Evolutionary conservation across 1,140 invertebrate genomes (phyloP), one percentile per base, ranked within the genome.

Genomic region (Tetragonula clypearis): DNA sequence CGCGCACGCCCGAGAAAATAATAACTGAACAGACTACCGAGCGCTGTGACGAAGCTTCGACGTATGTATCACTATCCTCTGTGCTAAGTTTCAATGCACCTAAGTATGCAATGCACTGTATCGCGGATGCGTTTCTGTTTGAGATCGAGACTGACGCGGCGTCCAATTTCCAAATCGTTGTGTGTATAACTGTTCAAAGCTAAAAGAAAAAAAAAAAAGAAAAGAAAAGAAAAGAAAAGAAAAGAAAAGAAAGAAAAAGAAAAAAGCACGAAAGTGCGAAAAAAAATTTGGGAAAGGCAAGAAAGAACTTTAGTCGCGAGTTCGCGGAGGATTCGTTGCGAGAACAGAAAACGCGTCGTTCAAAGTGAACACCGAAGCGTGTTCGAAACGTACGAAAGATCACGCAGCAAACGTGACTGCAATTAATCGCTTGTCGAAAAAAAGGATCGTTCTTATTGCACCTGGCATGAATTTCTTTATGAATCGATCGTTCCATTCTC

Each of bases 401-500:
- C 58, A 78, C 41, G 41, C 41, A 49, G 41, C 41, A 30, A 15
- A 65, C 80, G 58, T 65, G 60, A 49, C 26, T 78, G 75, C 75
- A 78, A 69, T 58, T 15, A 69, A 56, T 60, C 65, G 74, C 75
- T 83, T 76, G 74, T 83, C 65, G 65, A 68, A 58, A 55, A 21
- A 55, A 23, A 68, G 21, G 56, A 72, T 65, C 82, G 12, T 77
- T 73, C n/a, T 75, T 82, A 69, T 60, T 71, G 72, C 84, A 82
- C 73, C 62, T 71, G 71, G 84, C 84, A 86, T 85, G 84, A 35
- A 35, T 72, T 76, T 76, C 56, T 60, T 68, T 81, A 75, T 76
- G 2, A 53, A 55, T 72, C 77, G 68, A 79, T 84, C 82, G 66
- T 62, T 62, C 0, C 66, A 79, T 49, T 49, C 77, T 41, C 8